Base-by-base conservation (phyloP, 2,888 invertebrate genomes). In the Philopedon plagiatum region DNA sequence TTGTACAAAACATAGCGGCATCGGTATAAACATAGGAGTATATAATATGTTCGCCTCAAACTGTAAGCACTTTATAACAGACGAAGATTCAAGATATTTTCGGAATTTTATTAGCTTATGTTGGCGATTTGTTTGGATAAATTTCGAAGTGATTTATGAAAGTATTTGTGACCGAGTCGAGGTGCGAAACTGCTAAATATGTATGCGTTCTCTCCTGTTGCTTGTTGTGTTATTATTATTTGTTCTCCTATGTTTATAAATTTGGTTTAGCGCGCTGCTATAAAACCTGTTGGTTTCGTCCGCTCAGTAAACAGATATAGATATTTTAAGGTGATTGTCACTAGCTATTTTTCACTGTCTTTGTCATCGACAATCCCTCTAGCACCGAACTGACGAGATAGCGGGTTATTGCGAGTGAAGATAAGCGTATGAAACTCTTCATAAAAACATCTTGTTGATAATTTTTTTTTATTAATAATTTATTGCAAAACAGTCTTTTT, bases 91-190 rank as follows among this genome's bases (percentile, higher is more conserved):
- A 37, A 62, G 66, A 74, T 74, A 70, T 67, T 74, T 70, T 66
- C 70, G 74, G 70, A 74, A 74, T 74, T 74, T 74, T 76, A 76
- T 76, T 74, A 58, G 62, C 44, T 67, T 26, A 51, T 67, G 69
- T 61, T 70, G 73, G 65, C 73, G 73, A 73, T 73, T 73, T 69
- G 73, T 73, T 73, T 69, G 73, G 72, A 68, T 72, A 56, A 65
- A 65, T 73, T 73, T 57, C 61, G 69, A 69, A 70, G 65, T 73
- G 69, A 69, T 73, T 69, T 69, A 69, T 61, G 65, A 34, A 60
- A 46, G 62, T 60, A 70, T 60, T 44, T 65, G 65, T 46, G 61
- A 39, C 41, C 56, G 57, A 66, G 44, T 26, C 26, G 46, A 69
- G 63, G 73, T 67, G 71, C 66, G 62, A 66, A 67, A 49, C 21